Percentiles rank a stretch among this genome's conserved stretches.
These are phyloP conservation scores for Falcunculus frontatus DNA, from an alignment of 2,113 vertebrate genomes.

Conservation along the genomic window DNA sequence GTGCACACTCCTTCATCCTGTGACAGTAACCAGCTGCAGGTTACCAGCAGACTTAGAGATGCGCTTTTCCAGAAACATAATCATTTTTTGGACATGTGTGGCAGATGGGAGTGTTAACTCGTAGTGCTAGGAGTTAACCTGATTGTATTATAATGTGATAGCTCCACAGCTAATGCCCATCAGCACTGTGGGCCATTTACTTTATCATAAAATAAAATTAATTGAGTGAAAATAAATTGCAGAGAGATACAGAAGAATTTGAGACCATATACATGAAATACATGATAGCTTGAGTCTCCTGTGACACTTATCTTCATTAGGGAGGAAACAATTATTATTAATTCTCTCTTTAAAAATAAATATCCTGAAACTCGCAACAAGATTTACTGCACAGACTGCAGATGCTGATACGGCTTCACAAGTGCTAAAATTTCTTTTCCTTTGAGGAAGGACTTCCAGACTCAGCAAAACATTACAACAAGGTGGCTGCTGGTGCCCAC, in stretches of 20 bases:
- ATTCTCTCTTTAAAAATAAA: conserved; percentile 61
- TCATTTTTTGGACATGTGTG: not conserved
- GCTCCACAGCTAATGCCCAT: conserved; percentile 35
- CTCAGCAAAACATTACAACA: not conserved
- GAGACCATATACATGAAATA: conserved; percentile 46
- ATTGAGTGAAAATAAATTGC: conserved; percentile 66
- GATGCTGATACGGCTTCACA: not conserved
- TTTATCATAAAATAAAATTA: conserved; percentile 75
- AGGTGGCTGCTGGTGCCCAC: not conserved
- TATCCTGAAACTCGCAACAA: not conserved
- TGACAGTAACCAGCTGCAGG: not conserved
- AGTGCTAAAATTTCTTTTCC: not conserved
- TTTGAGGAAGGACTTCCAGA: not conserved
- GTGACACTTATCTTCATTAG: conserved; percentile 69
- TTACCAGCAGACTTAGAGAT: not conserved
- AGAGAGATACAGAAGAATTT: conserved; percentile 50
- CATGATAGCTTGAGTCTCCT: not conserved
- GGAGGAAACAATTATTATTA: conserved; percentile 62
- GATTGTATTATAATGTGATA: conserved; percentile 37
- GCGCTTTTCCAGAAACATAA: not conserved
- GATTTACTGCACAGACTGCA: not conserved
- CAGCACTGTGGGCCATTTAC: conserved; percentile 69
- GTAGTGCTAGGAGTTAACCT: conserved; percentile 66
- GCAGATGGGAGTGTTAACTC: conserved; percentile 58
- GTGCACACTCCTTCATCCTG: not conserved